phyloP scores from a whole-genome alignment of 2,797 vertebrate species.

The Simalia tracyae region DNA sequence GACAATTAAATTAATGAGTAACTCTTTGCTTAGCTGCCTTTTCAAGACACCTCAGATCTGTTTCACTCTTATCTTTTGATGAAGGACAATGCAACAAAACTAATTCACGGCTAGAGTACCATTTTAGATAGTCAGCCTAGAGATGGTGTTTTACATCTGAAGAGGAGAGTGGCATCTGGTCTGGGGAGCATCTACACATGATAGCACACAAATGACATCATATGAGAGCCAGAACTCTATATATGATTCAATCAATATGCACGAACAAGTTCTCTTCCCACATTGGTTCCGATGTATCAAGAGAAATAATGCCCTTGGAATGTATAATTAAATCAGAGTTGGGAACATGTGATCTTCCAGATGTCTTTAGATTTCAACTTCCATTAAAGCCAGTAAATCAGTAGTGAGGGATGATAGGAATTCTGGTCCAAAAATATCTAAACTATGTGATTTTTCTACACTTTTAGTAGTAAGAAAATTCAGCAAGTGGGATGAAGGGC shows the following conservation, averaged over 20 bases:
- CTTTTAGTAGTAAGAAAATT: not conserved
- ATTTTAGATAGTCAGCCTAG: not conserved
- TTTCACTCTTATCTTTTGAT: not conserved
- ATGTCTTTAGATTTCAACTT: not conserved
- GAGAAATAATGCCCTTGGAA: not conserved
- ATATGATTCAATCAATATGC: not conserved
- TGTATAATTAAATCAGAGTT: not conserved
- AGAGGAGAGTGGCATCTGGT: not conserved
- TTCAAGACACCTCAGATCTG: not conserved
- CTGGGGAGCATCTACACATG: not conserved
- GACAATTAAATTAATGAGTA: not conserved
- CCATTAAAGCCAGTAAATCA: not conserved
- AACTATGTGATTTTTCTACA: not conserved
- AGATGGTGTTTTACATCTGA: not conserved
- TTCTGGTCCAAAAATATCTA: not conserved
- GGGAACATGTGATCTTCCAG: not conserved
- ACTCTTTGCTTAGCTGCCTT: not conserved
- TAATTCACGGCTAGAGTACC: not conserved
- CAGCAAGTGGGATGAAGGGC: not conserved
- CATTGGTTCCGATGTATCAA: not conserved
- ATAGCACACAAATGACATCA: not conserved
- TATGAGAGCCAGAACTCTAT: not conserved
- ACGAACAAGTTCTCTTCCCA: not conserved
- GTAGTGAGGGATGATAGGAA: not conserved
- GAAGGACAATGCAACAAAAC: not conserved